Evolutionary conservation across 2,797 vertebrate species (phyloP), one percentile per base, ranked within the genome.

Genomic region (Hydrophis major): DNA sequence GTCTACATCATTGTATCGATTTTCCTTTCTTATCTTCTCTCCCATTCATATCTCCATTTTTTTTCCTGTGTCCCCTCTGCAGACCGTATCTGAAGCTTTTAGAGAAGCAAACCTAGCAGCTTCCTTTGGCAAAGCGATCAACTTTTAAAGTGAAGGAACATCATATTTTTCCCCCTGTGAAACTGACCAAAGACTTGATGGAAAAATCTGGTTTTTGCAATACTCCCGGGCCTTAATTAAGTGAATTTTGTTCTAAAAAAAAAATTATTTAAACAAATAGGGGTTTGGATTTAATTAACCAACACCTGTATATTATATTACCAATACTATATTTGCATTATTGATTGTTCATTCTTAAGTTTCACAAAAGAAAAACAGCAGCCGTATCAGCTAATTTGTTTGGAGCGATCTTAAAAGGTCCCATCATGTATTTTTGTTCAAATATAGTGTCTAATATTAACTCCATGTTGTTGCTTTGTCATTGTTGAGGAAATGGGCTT

Each of bases 21-120:
- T 27, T 2, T 20, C 42, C 14, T n/a, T 0, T 5, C 47, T 20
- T 86, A 0, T 27, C 57, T 25, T 63, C 4, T 12, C 6, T 18
- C 10, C 25, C 22, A 47, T 90, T 18, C 27, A 37, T 22, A 42
- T 88, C 28, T 55, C 90, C 10, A 94, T 91, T 59, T 57, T 90
- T 2, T 86, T 32, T 18, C 1, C 63, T 63, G 61, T 63, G 27
- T 63, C 14, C 0, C 28, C 13, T 16, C 27, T 69, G 20, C 96
- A 99, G 99, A 99, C 99, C 3, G 99, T 99, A 96, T 99, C 99
- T 12, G 99, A 99, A 98, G 99, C 99, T 95, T 99, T 99, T 98
- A 98, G 99, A 97, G 99, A 99, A 99, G 99, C 99, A 92, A 99
- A 99, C 96, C 96, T 99, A 92, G 99, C 99, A 56, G 99, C 99